phyloP scores from a whole-genome alignment of 53 echinoderm and acorn worm genomes.

The Henricia sp. region DNA sequence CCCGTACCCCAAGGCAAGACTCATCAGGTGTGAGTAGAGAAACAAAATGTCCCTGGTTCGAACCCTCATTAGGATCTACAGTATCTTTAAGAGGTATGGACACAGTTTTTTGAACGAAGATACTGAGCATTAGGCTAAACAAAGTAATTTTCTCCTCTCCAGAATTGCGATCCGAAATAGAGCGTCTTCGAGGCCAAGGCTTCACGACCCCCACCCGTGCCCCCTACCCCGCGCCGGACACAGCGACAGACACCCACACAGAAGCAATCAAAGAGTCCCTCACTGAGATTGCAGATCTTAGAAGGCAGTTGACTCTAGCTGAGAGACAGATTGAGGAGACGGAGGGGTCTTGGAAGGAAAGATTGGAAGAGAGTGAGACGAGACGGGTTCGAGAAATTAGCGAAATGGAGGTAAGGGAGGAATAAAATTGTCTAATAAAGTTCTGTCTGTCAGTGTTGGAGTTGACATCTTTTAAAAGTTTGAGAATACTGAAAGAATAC shows the following conservation, averaged over 20 bases:
- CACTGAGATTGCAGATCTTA: slow-evolving; percentile 69
- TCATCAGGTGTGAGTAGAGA: too few relatives aligned
- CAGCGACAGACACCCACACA: slow-evolving; percentile 8
- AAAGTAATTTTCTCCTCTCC: slow-evolving; percentile 2
- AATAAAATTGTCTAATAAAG: too few relatives aligned
- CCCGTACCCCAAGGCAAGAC: too few relatives aligned
- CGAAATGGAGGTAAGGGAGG: slow-evolving; percentile 72
- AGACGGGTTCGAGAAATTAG: slow-evolving; percentile 65
- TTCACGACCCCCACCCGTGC: slow-evolving; percentile 44
- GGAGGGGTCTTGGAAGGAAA: slow-evolving; percentile 74
- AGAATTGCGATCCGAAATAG: slow-evolving; percentile 92
- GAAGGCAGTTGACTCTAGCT: slow-evolving; percentile 66
- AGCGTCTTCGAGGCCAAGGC: slow-evolving; percentile 73
- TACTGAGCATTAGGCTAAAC: too few relatives aligned
- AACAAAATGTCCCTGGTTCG: too few relatives aligned
- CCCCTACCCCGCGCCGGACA: slow-evolving; percentile 10
- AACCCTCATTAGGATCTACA: too few relatives aligned
- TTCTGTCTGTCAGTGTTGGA: too few relatives aligned
- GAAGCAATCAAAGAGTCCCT: slow-evolving; percentile 55
- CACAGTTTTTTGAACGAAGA: too few relatives aligned
- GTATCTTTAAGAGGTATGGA: too few relatives aligned
- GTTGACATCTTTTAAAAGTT: too few relatives aligned
- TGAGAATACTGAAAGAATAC: too few relatives aligned
- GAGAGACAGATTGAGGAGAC: slow-evolving; percentile 69
- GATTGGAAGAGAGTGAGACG: slow-evolving; percentile 67